phyloP scores from a whole-genome alignment of 2,888 invertebrate species.

The Megaustenia siamemsis region DNA sequence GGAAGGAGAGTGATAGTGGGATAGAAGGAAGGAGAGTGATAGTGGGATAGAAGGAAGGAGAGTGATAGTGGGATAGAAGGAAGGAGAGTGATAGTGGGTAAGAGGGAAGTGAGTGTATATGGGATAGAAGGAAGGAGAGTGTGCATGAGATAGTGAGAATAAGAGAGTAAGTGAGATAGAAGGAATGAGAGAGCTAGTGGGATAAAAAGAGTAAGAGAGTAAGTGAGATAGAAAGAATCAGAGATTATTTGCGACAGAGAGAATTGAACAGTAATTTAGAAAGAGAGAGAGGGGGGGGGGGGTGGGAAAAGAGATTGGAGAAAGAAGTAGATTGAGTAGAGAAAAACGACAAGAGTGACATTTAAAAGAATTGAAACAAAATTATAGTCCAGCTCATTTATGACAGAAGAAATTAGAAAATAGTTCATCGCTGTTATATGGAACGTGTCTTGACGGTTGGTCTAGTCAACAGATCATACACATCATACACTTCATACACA shows the following conservation, averaged over 20 bases:
- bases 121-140: not conserved
- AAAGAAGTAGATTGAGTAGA: not conserved
- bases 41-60: not conserved
- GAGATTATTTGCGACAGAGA: slow-evolving; percentile 9
- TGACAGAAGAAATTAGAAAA: too few species aligned
- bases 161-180: not conserved
- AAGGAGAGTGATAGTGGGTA: not conserved
- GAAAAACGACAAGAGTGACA: too few species aligned
- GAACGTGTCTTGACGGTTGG: too few species aligned
- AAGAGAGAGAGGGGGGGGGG: not conserved
- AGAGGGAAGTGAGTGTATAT: not conserved
- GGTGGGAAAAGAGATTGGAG: not conserved
- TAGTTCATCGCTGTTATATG: too few species aligned
- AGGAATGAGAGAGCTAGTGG: not conserved
- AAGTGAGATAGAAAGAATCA: not conserved
- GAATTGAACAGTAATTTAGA: not conserved
- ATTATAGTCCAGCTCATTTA: too few species aligned
- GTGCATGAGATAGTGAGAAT: not conserved
- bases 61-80: too few species aligned
- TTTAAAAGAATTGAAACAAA: too few species aligned
- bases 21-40: not conserved
- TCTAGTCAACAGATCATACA: too few species aligned
- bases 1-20: not conserved
- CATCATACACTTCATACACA: too few species aligned
- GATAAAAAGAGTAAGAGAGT: not conserved